Conservation (phyloP, 2,888 invertebrate species). For the Odontothrips loti region DNA sequence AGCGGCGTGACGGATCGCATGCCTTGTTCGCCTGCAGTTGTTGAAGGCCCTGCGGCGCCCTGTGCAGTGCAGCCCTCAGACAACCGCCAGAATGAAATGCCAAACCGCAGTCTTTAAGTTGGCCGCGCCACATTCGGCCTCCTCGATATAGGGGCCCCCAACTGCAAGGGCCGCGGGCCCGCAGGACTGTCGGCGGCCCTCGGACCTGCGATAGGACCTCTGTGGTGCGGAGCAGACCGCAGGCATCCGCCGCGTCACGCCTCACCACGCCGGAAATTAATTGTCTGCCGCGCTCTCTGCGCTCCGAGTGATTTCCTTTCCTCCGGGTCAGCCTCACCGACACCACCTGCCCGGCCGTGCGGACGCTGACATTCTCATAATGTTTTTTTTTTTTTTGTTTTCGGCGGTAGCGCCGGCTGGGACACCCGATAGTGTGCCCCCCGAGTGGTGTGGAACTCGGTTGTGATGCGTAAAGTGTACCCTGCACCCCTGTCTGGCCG, state of each 20-base stretch:
- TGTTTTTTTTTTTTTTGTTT: not conserved
- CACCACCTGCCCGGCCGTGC: no score
- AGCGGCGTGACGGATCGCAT: no score
- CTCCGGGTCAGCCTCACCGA: not conserved
- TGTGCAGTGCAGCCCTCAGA: not conserved
- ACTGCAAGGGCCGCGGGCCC: not conserved
- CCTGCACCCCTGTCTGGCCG: not conserved
- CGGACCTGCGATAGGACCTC: not conserved
- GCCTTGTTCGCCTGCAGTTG: no score
- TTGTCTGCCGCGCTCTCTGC: not conserved
- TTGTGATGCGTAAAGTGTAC: not conserved
- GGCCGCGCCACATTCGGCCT: not conserved
- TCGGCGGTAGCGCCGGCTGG: not conserved
- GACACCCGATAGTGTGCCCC: not conserved
- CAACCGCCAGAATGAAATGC: not conserved
- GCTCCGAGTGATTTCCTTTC: not conserved
- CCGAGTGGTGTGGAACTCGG: not conserved
- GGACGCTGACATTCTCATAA: no score
- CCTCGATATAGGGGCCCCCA: no score
- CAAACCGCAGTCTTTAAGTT: slow-evolving; percentile 2
- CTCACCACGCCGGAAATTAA: slow-evolving; percentile 16
- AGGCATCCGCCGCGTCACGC: not conserved
- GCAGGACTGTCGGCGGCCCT: not conserved
- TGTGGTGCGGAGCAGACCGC: not conserved
- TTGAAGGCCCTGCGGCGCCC: not conserved